Evolutionary conservation across 2,113 vertebrate species (phyloP).

Genomic region (Psettodes erumei): DNA sequence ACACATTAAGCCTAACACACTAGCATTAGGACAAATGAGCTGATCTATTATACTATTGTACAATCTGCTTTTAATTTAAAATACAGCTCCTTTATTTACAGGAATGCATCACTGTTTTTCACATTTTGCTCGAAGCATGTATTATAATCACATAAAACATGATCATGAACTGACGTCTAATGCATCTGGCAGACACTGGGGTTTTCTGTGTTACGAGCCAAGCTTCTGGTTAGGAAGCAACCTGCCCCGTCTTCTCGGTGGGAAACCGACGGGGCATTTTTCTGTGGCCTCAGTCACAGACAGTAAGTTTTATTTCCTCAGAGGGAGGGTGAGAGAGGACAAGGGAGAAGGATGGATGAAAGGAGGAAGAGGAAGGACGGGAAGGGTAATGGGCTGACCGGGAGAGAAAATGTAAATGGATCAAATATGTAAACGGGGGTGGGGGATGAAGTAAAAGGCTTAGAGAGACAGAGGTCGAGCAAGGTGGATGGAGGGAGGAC

Average conservation of each 20-base stretch:
- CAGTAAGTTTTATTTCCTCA: slow-evolving; percentile 57
- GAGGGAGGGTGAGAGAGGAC: slow-evolving; percentile 55
- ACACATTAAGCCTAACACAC: neutral
- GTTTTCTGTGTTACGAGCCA: slow-evolving; percentile 37
- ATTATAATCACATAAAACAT: slow-evolving; percentile 42
- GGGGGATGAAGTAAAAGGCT: slow-evolving; percentile 14
- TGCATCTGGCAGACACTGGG: slow-evolving; percentile 26
- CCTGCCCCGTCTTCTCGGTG: slow-evolving; percentile 36
- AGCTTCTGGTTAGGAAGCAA: slow-evolving; percentile 49
- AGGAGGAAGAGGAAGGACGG: neutral
- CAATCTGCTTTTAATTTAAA: slow-evolving; percentile 38
- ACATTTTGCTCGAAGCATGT: slow-evolving; percentile 19
- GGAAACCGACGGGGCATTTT: slow-evolving; percentile 17
- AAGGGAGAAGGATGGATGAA: slow-evolving; percentile 1
- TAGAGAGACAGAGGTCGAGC: neutral
- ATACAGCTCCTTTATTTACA: slow-evolving; percentile 24
- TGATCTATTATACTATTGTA: neutral
- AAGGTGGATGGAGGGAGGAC: slow-evolving; percentile 12
- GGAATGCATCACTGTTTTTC: slow-evolving; percentile 10
- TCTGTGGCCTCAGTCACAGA: slow-evolving; percentile 29
- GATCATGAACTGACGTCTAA: slow-evolving; percentile 34
- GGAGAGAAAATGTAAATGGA: slow-evolving; percentile 5
- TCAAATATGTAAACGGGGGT: neutral
- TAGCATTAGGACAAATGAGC: neutral
- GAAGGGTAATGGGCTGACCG: neutral